These are phyloP conservation scores for Kuschelorhynchus macadamiae DNA, from an alignment of 2,888 invertebrate genomes.

Conservation along the genomic window DNA sequence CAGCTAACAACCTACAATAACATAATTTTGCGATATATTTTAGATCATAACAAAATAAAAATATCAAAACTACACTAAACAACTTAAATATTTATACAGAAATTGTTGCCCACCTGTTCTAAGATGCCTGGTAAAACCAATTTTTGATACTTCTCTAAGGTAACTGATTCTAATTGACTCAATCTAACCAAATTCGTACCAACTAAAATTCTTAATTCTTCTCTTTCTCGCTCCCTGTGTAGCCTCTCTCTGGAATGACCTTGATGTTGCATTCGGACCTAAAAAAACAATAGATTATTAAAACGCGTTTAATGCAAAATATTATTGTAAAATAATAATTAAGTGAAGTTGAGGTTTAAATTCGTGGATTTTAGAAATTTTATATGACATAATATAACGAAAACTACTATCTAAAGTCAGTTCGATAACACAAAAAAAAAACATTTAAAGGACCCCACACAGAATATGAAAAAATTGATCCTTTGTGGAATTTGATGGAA, in stretches of 20 bases:
- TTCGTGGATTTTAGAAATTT: no score
- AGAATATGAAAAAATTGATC: no score
- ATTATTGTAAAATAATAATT: no score
- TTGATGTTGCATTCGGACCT: conserved; percentile 98
- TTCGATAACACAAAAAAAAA: no score
- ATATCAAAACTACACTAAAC: conserved; percentile 1
- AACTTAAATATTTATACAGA: not conserved
- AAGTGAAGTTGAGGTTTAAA: no score
- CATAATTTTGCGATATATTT: no score
- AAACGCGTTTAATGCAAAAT: no score
- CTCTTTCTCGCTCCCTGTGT: conserved; percentile 90
- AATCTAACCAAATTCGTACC: conserved; percentile 98
- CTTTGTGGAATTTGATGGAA: no score
- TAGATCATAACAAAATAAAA: no score
- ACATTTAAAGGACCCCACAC: no score
- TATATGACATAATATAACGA: no score
- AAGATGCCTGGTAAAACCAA: conserved; percentile 95
- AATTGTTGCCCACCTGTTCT: conserved; percentile 78
- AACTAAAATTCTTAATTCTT: conserved; percentile 95
- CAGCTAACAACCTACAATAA: conserved; percentile 87
- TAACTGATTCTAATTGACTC: conserved; percentile 95
- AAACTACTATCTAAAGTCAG: no score
- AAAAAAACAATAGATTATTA: not conserved
- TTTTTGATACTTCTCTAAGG: conserved; percentile 91
- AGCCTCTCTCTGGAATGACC: conserved; percentile 88